Evolutionary conservation across 2,797 vertebrate genomes (phyloP), one percentile per base, ranked within the genome.

Genomic region (Macrochelys suwanniensis): DNA sequence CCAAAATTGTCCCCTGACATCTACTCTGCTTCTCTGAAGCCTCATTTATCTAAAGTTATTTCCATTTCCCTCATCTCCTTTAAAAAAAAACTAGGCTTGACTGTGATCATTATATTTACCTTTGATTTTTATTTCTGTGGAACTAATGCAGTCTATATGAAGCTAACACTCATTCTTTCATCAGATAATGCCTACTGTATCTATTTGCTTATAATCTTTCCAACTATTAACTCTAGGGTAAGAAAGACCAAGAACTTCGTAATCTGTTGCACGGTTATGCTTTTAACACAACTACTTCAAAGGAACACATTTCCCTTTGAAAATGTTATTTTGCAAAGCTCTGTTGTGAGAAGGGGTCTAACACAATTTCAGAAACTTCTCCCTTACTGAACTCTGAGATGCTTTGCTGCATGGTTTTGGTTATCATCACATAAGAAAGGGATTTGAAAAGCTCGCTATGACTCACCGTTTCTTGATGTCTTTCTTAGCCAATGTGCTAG

Each of bases 391-490:
- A 82, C 19, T 25, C 53, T 6, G 21, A 93, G 59, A 91, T 51
- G 47, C 71, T 78, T 1, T 16, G 89, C 93, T 10, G 76, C 17
- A 61, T 23, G 85, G 19, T 7, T 81, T 84, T 83, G 17, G 45
- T 82, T 10, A 68, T 5, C 50, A 74, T 37, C 19, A 37, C 25
- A 33, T 1, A 90, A 78, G 31, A 37, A 42, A 95, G 80, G 26
- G 88, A 82, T 51, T 61, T 7, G 71, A 82, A 95, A 96, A 95
- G 78, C 1, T 31, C 76, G 31, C 33, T 51, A 51, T 45, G 92
- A 96, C 98, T 99, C 87, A 99, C 98, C 97, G 57, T 89, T 97
- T 91, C 17, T 97, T 90, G 94, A 95, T 90, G 74, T 97, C 82
- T 98, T 98, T 94, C 61, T 97, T 74, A 98, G 95, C 50, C 95